phyloP scores from a whole-genome alignment of 2,797 vertebrate species.

The Cryptoblepharus egeriae region DNA sequence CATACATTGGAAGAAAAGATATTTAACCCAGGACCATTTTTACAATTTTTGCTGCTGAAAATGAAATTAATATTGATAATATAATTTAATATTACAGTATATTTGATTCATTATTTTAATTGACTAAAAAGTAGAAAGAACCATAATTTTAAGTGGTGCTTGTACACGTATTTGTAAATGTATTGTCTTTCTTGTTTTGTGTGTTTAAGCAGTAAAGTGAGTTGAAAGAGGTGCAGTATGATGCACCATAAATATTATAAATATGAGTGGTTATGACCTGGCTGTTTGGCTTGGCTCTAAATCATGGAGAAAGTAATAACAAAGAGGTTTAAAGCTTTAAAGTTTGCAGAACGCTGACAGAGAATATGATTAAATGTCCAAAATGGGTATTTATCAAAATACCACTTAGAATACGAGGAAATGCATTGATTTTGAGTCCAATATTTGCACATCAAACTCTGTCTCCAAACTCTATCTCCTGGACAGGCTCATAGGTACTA shows the following conservation, averaged over 20 bases:
- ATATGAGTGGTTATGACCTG: constrained; percentile 35
- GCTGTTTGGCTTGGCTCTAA: constrained; percentile 55
- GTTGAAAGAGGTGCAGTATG: constrained; percentile 37
- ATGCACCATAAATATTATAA: constrained; percentile 59
- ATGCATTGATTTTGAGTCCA: constrained; percentile 31
- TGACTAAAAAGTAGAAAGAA: constrained; percentile 50
- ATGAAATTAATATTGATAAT: constrained; percentile 56
- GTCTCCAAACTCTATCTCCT: neutral
- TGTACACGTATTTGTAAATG: constrained; percentile 41
- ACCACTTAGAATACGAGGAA: constrained; percentile 52
- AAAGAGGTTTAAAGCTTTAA: constrained; percentile 49
- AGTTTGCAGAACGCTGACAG: constrained; percentile 37
- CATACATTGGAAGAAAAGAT: constrained; percentile 28
- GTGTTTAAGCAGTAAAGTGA: constrained; percentile 24
- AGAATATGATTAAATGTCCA: constrained; percentile 52
- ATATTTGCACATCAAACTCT: neutral
- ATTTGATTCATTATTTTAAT: constrained; percentile 59
- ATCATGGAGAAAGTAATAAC: constrained; percentile 53
- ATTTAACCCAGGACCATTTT: constrained; percentile 13
- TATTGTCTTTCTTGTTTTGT: constrained; percentile 42
- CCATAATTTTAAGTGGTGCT: constrained; percentile 50
- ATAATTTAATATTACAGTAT: too few relatives aligned
- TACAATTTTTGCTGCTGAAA: constrained; percentile 38
- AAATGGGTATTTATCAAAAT: constrained; percentile 55
- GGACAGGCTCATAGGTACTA: constrained; percentile 24